Evolutionary conservation across 1,140 invertebrate genomes (phyloP), one percentile per base, ranked within the genome.

Genomic region (Stratiolaelaps scimitus): DNA sequence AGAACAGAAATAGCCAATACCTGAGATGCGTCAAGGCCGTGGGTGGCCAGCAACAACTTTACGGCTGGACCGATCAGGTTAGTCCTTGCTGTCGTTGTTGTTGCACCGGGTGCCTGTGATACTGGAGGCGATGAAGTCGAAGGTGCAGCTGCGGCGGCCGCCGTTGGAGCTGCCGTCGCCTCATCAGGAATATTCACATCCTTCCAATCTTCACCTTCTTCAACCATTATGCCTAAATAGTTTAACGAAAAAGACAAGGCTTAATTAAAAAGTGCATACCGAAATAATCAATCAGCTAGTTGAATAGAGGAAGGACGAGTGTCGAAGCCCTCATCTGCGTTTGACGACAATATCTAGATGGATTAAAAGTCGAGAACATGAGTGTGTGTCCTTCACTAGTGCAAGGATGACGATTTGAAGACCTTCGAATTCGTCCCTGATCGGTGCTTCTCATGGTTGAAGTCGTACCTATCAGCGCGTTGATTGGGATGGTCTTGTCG

Each of bases 171-270:
- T 64, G 48, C 46, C 6, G 60, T 23, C 40, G 67, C 17, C 20
- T 60, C 44, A 56, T 64, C 56, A 13, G 75, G 76, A 17, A 78
- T 71, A 64, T 74, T 70, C 77, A 86, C 71, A 84, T 78, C 74
- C 72, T 82, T 75, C 82, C 82, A 83, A 75, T 89, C 86, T 40
- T 81, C 81, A 69, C 86, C 83, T 70, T 87, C 84, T 64, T 83
- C 80, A 13, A 92, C 91, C 74, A 93, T 87, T 46, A 95, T 83
- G 71, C 88, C 93, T 26, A 95, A 26, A 15, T 29, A 23, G 26
- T 17, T 5, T 6, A 28, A 60, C 17, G 53, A 26, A 29, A 29
- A 17, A 23, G 15, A 60, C 26, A 15, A 4, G 5, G 7, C 47
- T 6, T 48, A 20, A 15, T 13, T 45, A 40, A 40, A 40, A 6